Evolutionary conservation across 2,797 vertebrate species (phyloP).

Genomic region (Hemitrygon akajei): DNA sequence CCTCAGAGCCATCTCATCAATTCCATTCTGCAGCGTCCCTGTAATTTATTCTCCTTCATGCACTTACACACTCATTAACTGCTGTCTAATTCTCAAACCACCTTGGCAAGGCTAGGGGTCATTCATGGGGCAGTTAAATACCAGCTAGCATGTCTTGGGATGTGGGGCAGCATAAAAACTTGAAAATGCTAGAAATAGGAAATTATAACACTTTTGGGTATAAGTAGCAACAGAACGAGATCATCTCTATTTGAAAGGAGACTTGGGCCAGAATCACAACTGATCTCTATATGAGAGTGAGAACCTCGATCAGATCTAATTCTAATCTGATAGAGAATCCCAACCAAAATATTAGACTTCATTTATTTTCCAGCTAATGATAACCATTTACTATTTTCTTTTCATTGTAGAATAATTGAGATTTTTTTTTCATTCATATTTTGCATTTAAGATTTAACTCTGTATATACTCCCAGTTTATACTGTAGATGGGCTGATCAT

Average conservation of each 20-base stretch:
- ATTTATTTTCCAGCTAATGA: not conserved
- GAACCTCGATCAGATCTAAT: not conserved
- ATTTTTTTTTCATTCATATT: not conserved
- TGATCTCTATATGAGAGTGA: too few species aligned
- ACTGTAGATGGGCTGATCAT: not conserved
- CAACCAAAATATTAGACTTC: not conserved
- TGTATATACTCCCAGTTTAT: not conserved
- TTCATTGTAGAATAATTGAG: not conserved
- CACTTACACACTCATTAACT: too few species aligned
- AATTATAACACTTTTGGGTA: not conserved
- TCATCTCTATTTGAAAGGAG: not conserved
- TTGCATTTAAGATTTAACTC: not conserved
- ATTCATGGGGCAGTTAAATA: too few species aligned
- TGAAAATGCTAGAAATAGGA: not conserved
- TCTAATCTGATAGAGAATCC: constrained; percentile 4
- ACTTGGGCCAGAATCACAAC: too few species aligned
- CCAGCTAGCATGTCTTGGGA: too few species aligned
- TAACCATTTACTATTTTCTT: not conserved
- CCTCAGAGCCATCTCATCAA: too few species aligned
- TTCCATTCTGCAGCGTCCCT: too few species aligned
- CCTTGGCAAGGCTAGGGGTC: too few species aligned
- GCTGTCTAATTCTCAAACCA: too few species aligned
- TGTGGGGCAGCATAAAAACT: not conserved
- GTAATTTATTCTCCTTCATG: too few species aligned
- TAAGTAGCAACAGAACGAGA: not conserved